A percentile compares a stretch with the other conserved stretches of the same genome.
Conservation (phyloP, 2,888 invertebrate genomes). For the Archaeoteleia sp. region DNA sequence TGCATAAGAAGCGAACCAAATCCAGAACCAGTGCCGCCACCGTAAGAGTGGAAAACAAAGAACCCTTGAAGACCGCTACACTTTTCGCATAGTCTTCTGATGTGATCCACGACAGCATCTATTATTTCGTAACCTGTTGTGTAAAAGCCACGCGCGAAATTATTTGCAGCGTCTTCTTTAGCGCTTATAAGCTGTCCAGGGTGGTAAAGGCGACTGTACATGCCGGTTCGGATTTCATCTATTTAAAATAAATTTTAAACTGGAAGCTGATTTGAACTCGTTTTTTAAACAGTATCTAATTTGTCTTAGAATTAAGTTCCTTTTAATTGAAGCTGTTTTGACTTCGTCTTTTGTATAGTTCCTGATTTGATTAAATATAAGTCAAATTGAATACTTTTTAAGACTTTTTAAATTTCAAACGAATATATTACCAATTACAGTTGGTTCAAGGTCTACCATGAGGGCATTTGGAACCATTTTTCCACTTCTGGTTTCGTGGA, state of each 20-base stretch:
- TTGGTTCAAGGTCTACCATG: slow-evolving; percentile 92
- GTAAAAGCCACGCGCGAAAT: slow-evolving; percentile 96
- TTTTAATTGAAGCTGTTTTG: too few species aligned
- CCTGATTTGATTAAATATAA: not conserved
- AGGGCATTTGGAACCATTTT: slow-evolving; percentile 92
- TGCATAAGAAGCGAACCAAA: slow-evolving; percentile 96
- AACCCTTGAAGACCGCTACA: slow-evolving; percentile 92
- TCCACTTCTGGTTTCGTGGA: slow-evolving; percentile 89
- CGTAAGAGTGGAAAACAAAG: slow-evolving; percentile 95
- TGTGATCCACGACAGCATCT: slow-evolving; percentile 86
- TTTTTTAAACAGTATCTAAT: too few species aligned
- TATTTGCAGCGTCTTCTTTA: slow-evolving; percentile 95
- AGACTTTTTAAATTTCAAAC: not conserved
- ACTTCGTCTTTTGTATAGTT: not conserved
- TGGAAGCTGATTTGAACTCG: too few species aligned
- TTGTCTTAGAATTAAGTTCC: too few species aligned
- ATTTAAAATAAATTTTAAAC: too few species aligned
- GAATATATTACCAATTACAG: slow-evolving; percentile 82
- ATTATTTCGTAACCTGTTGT: slow-evolving; percentile 94
- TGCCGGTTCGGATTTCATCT: slow-evolving; percentile 90
- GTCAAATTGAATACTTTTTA: slow-evolving; percentile 1
- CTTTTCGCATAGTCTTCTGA: slow-evolving; percentile 89
- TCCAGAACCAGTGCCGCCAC: slow-evolving; percentile 92
- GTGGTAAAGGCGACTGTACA: slow-evolving; percentile 90
- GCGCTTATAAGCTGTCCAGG: slow-evolving; percentile 95